Conservation (phyloP, 2,888 invertebrate species). For the Caenorhabditis sp. region DNA sequence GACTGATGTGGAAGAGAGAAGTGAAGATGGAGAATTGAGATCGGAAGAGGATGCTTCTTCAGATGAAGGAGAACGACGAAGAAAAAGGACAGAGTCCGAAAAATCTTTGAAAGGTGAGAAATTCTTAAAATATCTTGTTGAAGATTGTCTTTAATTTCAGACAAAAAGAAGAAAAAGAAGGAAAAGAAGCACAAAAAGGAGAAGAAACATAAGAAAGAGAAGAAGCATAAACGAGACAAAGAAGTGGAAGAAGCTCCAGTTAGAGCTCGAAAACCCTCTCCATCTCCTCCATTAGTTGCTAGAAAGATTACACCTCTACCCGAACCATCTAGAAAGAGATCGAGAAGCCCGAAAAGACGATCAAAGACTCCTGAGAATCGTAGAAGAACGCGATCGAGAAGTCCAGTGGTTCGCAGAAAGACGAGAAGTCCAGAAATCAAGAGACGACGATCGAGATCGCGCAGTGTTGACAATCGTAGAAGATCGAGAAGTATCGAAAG, state of each 20-base stretch:
- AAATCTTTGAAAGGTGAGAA: constrained; percentile 14
- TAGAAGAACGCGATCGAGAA: background rate
- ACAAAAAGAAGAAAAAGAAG: constrained; percentile 35
- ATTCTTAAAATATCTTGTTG: background rate
- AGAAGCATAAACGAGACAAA: constrained; percentile 55
- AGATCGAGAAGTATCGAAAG: constrained; percentile 8
- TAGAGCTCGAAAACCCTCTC: constrained; percentile 5
- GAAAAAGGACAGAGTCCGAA: constrained; percentile 25
- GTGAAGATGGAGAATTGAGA: constrained; percentile 7
- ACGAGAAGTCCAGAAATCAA: background rate
- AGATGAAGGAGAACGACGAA: constrained; percentile 10
- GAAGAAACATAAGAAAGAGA: constrained; percentile 43
- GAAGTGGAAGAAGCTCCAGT: constrained; percentile 21
- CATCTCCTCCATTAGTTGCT: background rate
- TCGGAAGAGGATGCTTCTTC: background rate
- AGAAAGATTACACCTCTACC: background rate
- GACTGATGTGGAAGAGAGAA: constrained; percentile 14
- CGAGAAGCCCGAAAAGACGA: background rate
- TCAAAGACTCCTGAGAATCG: background rate
- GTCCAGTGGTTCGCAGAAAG: background rate
- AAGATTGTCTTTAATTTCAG: background rate
- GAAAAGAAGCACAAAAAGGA: constrained; percentile 24
- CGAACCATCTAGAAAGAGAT: background rate
- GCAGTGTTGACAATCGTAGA: background rate
- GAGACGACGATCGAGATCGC: background rate